Base-by-base conservation (phyloP, 2,797 vertebrate species). In the Peromyscus eremicus region DNA sequence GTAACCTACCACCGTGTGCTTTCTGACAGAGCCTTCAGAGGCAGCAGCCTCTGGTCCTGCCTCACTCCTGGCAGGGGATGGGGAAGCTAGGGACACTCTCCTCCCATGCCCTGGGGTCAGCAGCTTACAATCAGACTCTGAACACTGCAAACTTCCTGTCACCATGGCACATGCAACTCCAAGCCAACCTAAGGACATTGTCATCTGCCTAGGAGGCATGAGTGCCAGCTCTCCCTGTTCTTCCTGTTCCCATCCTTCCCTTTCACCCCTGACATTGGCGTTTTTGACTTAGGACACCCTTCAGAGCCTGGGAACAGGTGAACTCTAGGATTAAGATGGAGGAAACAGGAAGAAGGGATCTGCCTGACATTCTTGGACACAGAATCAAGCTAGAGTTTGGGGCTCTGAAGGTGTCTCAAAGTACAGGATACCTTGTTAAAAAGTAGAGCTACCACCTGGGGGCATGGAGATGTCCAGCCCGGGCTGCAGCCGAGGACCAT, bases 1-100 rank as follows among this genome's bases (percentile, higher is more conserved):
- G 97, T 95, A 96, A 97, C 96, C 97, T 4, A 98, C 97, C 96
- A 97, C 97, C 11, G 95, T 2, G 97, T 25, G n/a, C 97, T 97
- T 97, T 96, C 88, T 97, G 95, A 95, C 71, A 79, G 92, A 96
- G 70, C 91, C 94, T 94, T 97, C 93, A 93, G 96, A 97, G 83
- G 79, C 25, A 0, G 85, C 27, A 12, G 97, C 95, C 76, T 95
- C 93, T 88, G 97, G 93, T 96, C 96, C 91, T 70, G 43, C 91
- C 19, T 79, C 71, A 37, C 71, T 82, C 64, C 84, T 89, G 86
- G 71, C n/a, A 34, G 43, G 91, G 71, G 49, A 21, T 14, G 3
- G 82, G 89, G 77, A 40, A 52, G 12, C 34, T 64, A 66, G 95
- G 91, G 92, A 97, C 96, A 97, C 87, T 92, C 94, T 95, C 84